A percentile compares a stretch with the other conserved stretches of the same genome.
Conservation (phyloP, 2,113 vertebrate species). For the Albula goreensis region DNA sequence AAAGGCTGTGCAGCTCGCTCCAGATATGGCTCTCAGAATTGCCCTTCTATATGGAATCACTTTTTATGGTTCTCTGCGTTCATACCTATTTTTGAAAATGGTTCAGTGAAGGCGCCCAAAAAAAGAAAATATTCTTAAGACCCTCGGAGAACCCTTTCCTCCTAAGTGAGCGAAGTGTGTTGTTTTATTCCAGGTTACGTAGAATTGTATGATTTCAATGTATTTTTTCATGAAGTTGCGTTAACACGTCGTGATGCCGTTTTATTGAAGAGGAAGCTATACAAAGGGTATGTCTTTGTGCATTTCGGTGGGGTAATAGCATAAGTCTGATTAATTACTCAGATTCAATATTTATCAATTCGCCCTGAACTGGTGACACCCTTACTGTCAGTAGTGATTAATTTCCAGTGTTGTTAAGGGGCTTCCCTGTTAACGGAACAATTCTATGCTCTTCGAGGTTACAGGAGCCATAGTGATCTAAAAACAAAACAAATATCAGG, state of each 20-base stretch:
- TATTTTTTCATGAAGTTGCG: not conserved
- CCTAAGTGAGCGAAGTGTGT: not conserved
- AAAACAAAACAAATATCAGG: slow-evolving; percentile 30
- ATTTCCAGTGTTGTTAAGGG: slow-evolving; percentile 50
- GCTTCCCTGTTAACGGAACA: slow-evolving; percentile 24
- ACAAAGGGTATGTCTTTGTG: slow-evolving; percentile 71
- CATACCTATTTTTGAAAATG: no score
- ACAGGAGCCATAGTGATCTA: not conserved
- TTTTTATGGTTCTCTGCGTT: no score
- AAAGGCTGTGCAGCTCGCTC: no score
- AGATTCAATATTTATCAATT: slow-evolving; percentile 36
- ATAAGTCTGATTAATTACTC: slow-evolving; percentile 68
- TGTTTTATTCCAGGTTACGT: not conserved
- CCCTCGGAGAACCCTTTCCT: no score
- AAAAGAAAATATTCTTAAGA: no score
- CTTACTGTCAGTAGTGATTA: slow-evolving; percentile 43
- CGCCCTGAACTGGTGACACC: slow-evolving; percentile 48
- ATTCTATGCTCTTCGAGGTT: not conserved
- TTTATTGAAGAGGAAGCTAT: slow-evolving; percentile 60
- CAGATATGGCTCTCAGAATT: no score
- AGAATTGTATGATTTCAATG: not conserved
- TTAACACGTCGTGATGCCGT: not conserved
- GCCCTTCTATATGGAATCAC: no score
- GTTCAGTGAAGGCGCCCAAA: no score
- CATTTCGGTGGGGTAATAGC: slow-evolving; percentile 67